Evolutionary conservation across 2,113 vertebrate genomes (phyloP), one percentile per base, ranked within the genome.

Genomic region (Carassius carassius): DNA sequence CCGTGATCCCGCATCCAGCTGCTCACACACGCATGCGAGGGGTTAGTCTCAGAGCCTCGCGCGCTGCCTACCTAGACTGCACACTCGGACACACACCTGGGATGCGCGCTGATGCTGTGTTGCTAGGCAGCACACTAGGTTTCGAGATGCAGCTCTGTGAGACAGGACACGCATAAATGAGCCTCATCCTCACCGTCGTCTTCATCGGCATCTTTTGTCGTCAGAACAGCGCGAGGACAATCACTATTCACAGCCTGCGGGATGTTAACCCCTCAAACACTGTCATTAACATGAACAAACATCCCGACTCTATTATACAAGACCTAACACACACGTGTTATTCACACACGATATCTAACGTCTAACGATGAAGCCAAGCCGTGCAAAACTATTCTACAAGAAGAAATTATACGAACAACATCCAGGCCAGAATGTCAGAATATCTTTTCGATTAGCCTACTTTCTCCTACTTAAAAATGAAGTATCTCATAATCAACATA

Each of bases 1-100:
- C 94, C 95, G 96, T 95, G 94, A 95, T 96, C 95, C 94, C 95
- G 96, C 94, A 97, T 96, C 95, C 96, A 96, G 95, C 96, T 95
- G 96, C 95, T 95, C 95, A 95, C 87, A 85, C 93, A 93, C 92
- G 87, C 21, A 58, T n/a, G 41, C 41, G 10, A 44, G 41, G 2
- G 41, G 1, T 44, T 44, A 10, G 47, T 35, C 75, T 77, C 49
- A 56, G 58, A 35, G 0, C 75, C 25, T 35, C 35, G 47, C 4
- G 75, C 32, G 75, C 41, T 29, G n/a, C 74, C 74, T 56, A 35
- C 32, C 72, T 32, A 77, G 41, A 41, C 41, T 8, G 41, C 41
- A 41, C 41, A 41, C 6, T 7, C 8, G 44, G 25, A 41, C 21
- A 37, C 72, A n/a, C 72, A 44, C 72, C 72, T 41, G 72, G 25